These are phyloP conservation scores for Pantherophis vulpinus DNA, from an alignment of 2,797 vertebrate genomes.

Conservation along the genomic window DNA sequence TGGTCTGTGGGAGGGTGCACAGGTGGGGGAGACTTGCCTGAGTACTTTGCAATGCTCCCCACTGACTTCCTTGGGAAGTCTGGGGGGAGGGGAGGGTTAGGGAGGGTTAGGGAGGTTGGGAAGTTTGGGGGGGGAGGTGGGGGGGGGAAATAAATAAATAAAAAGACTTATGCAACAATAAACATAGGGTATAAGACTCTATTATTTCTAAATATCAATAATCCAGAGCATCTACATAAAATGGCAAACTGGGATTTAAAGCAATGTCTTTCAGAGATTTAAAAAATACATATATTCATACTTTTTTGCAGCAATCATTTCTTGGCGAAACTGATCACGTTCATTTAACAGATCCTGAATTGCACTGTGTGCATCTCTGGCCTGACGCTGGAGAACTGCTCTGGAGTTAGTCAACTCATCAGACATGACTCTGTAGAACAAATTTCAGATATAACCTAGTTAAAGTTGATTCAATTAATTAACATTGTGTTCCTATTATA, in stretches of 20 bases:
- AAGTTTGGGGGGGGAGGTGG: too few relatives aligned
- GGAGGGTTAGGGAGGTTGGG: too few relatives aligned
- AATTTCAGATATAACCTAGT: not conserved
- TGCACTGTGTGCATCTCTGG: slow-evolving; percentile 89
- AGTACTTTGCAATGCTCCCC: not conserved
- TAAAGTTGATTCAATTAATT: not conserved
- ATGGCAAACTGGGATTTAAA: not conserved
- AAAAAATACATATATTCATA: slow-evolving; percentile 46
- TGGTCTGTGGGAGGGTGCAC: not conserved
- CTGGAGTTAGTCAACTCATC: slow-evolving; percentile 90
- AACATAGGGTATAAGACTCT: not conserved
- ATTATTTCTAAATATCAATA: not conserved
- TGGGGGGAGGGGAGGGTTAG: too few relatives aligned
- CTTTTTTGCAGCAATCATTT: slow-evolving; percentile 91
- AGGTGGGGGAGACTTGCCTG: not conserved
- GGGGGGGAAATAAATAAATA: too few relatives aligned
- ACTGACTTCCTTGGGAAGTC: too few relatives aligned
- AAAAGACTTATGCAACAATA: not conserved
- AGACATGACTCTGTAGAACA: slow-evolving; percentile 88
- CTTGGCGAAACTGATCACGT: slow-evolving; percentile 85
- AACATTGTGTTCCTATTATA: not conserved
- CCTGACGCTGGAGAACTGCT: slow-evolving; percentile 86
- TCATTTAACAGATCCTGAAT: slow-evolving; percentile 91
- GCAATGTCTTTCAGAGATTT: not conserved
- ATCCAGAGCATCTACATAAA: not conserved